A percentile compares a stretch with the other conserved stretches of the same genome.
These are phyloP conservation scores for Venustaconcha ellipsiformis DNA, from an alignment of 1,140 invertebrate genomes.

Conservation along the genomic window DNA sequence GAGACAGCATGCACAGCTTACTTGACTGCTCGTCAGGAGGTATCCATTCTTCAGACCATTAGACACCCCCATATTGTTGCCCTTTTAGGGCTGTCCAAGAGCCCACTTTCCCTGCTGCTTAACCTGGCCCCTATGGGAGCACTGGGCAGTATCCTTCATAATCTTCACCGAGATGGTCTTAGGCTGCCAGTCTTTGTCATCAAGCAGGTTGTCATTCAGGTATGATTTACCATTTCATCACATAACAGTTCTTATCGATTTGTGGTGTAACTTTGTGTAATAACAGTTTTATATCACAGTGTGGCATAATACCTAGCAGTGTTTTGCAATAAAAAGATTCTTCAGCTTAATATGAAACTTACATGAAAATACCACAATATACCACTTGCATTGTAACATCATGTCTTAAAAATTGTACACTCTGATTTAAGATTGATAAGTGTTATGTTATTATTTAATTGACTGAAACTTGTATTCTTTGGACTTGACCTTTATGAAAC, in stretches of 20 bases:
- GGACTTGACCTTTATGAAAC: no score
- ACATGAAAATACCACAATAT: neutral
- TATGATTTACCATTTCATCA: slow-evolving; percentile 50
- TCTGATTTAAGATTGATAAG: no score
- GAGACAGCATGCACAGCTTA: slow-evolving; percentile 91
- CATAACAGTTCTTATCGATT: neutral
- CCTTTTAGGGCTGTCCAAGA: slow-evolving; percentile 83
- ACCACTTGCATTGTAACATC: neutral
- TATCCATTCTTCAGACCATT: slow-evolving; percentile 88
- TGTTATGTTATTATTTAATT: no score
- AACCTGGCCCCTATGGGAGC: slow-evolving; percentile 93
- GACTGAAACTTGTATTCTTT: no score
- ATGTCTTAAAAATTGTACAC: no score
- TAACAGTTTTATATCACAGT: no score
- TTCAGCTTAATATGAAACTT: neutral
- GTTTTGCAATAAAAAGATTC: neutral
- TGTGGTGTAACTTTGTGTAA: no score
- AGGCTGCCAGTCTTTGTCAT: slow-evolving; percentile 84
- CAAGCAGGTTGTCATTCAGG: slow-evolving; percentile 88
- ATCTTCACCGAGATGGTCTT: slow-evolving; percentile 86
- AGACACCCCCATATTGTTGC: slow-evolving; percentile 93
- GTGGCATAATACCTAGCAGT: no score
- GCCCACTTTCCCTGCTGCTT: slow-evolving; percentile 91
- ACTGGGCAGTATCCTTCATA: slow-evolving; percentile 83
- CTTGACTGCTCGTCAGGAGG: slow-evolving; percentile 92